phyloP scores from a whole-genome alignment of 1,140 invertebrate genomes.

The Homalodisca vitripennis region DNA sequence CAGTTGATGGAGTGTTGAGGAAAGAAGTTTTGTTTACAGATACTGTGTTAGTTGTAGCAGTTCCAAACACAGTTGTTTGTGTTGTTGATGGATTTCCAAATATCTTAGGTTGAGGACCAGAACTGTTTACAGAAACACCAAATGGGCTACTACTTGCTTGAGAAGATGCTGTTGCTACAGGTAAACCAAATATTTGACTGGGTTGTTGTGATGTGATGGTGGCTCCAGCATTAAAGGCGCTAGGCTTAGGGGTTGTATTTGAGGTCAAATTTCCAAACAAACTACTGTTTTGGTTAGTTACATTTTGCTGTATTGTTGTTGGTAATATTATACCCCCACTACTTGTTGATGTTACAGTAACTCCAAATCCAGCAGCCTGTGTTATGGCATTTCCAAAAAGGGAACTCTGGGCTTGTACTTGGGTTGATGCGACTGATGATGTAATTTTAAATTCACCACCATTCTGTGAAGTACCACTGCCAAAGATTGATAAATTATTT shows the following conservation, averaged over 20 bases:
- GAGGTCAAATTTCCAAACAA: no score
- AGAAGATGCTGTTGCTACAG: neutral
- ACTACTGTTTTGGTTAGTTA: no score
- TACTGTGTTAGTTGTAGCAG: neutral
- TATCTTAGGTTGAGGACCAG: neutral
- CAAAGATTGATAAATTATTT: conserved; percentile 1
- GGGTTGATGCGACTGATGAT: no score
- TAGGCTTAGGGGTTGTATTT: neutral
- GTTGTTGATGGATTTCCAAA: neutral
- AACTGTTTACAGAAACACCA: neutral
- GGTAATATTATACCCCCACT: neutral
- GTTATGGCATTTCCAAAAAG: neutral
- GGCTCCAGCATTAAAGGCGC: neutral
- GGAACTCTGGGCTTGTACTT: neutral
- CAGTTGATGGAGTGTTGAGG: neutral
- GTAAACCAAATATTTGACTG: neutral
- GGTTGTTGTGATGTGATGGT: neutral
- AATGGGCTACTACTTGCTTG: neutral
- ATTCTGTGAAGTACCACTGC: neutral
- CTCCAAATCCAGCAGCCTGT: neutral
- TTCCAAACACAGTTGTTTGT: conserved; percentile 2
- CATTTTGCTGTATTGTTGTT: no score
- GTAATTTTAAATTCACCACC: no score
- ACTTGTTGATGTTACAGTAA: neutral
- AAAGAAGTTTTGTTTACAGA: neutral